Percentiles rank a stretch among this genome's conserved stretches.
These are phyloP conservation scores for Parascotia fuliginaria DNA, from an alignment of 2,888 invertebrate genomes.

Conservation along the genomic window DNA sequence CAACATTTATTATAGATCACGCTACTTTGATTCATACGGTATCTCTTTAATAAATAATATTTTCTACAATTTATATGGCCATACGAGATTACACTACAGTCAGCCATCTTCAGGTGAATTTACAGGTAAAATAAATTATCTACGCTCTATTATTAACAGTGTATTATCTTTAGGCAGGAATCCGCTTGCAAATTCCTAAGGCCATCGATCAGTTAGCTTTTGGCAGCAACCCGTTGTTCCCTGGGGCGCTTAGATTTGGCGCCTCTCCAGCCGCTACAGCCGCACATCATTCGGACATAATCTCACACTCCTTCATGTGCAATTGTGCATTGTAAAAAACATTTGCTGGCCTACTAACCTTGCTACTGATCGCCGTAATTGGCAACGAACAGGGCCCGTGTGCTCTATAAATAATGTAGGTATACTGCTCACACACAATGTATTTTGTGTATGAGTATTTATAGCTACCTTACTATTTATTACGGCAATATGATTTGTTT, in stretches of 20 bases:
- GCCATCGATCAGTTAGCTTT: conserved; percentile 64
- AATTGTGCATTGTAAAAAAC: conserved; percentile 54
- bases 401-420: conserved; percentile 14
- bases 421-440: conserved; percentile 2
- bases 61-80: no score
- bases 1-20: no score
- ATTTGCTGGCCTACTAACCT: conserved; percentile 46
- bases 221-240: conserved; percentile 56
- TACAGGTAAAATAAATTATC: not conserved
- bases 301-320: conserved; percentile 54
- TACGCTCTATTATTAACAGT: conserved; percentile 19
- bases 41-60: no score
- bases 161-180: conserved; percentile 38
- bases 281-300: conserved; percentile 59
- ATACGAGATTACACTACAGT: not conserved
- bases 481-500: conserved; percentile 9
- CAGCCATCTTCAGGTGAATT: not conserved
- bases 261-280: conserved; percentile 48
- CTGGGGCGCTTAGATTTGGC: conserved; percentile 58
- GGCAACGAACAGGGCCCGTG: conserved; percentile 6
- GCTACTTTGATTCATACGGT: no score
- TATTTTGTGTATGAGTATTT: conserved; percentile 9
- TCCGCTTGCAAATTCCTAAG: conserved; percentile 56
- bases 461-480: conserved; percentile 5
- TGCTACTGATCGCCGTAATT: conserved; percentile 19